Conservation (phyloP, 2,888 invertebrate genomes). For the Ecdyonurus torrentis region DNA sequence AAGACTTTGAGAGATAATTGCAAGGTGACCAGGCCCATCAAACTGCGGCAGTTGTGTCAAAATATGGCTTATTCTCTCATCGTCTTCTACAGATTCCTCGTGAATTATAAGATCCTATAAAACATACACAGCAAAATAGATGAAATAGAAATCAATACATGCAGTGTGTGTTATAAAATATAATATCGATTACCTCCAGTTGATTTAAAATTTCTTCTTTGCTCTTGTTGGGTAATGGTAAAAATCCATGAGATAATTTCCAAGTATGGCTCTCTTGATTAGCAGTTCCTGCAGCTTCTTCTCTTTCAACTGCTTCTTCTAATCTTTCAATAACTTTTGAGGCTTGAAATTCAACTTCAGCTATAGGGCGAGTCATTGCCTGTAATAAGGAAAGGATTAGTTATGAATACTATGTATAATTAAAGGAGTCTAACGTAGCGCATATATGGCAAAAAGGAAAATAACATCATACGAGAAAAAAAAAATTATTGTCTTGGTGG, state of each 20-base stretch:
- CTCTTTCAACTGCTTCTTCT: slow-evolving; percentile 41
- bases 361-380: slow-evolving; percentile 15
- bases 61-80: slow-evolving; percentile 10
- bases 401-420: no score
- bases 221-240: slow-evolving; percentile 18
- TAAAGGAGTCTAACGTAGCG: no score
- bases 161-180: not conserved
- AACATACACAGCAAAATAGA: not conserved
- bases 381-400: not conserved
- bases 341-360: slow-evolving; percentile 46
- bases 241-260: slow-evolving; percentile 14
- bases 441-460: not conserved
- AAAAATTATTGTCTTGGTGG: no score
- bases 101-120: slow-evolving; percentile 24
- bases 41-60: slow-evolving; percentile 24
- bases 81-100: slow-evolving; percentile 20
- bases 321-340: slow-evolving; percentile 53
- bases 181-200: slow-evolving; percentile 27
- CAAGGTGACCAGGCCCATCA: slow-evolving; percentile 32
- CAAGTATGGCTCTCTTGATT: slow-evolving; percentile 21
- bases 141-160: not conserved
- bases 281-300: slow-evolving; percentile 26
- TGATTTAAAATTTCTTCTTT: slow-evolving; percentile 39
- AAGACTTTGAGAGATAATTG: slow-evolving; percentile 73
- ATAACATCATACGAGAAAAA: no score